A percentile compares a stretch with the other conserved stretches of the same genome.
Conservation (phyloP, 1,140 invertebrate genomes). For the Macrostomum lignano region DNA sequence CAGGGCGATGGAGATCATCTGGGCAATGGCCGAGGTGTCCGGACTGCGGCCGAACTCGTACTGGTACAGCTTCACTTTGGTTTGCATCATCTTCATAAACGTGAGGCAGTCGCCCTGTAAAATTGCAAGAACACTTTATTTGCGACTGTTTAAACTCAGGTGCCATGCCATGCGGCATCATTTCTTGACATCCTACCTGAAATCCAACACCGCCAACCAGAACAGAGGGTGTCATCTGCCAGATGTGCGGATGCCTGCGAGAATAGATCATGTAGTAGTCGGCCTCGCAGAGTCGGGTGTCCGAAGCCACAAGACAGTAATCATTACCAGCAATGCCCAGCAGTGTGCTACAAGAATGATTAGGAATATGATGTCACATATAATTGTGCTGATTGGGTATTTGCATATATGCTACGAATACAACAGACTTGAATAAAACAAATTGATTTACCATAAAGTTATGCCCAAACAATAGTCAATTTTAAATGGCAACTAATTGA, state of each 20-base stretch:
- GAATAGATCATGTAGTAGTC: slow-evolving; percentile 47
- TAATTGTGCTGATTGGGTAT: too few relatives aligned
- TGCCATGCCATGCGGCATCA: too few relatives aligned
- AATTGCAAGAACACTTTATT: slow-evolving; percentile 6
- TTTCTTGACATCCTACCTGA: too few relatives aligned
- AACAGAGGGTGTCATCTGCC: slow-evolving; percentile 20
- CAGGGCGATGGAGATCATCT: slow-evolving; percentile 74
- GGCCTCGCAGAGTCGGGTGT: slow-evolving; percentile 66
- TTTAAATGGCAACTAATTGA: too few relatives aligned
- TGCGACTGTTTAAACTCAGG: neutral
- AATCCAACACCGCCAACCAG: slow-evolving; percentile 5
- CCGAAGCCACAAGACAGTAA: slow-evolving; percentile 55
- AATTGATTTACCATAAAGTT: too few relatives aligned
- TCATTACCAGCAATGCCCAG: slow-evolving; percentile 63
- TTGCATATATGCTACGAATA: too few relatives aligned
- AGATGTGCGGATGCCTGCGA: slow-evolving; percentile 41
- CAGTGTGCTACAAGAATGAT: slow-evolving; percentile 17
- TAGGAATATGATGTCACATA: too few relatives aligned
- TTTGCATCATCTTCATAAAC: slow-evolving; percentile 49
- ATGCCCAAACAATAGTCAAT: too few relatives aligned
- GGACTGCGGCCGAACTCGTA: slow-evolving; percentile 79
- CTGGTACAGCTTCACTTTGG: slow-evolving; percentile 71
- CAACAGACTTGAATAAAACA: too few relatives aligned
- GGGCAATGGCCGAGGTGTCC: slow-evolving; percentile 61
- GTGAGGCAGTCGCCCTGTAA: slow-evolving; percentile 94